phyloP scores from a whole-genome alignment of 2,888 invertebrate species.

The Aelia acuminata region DNA sequence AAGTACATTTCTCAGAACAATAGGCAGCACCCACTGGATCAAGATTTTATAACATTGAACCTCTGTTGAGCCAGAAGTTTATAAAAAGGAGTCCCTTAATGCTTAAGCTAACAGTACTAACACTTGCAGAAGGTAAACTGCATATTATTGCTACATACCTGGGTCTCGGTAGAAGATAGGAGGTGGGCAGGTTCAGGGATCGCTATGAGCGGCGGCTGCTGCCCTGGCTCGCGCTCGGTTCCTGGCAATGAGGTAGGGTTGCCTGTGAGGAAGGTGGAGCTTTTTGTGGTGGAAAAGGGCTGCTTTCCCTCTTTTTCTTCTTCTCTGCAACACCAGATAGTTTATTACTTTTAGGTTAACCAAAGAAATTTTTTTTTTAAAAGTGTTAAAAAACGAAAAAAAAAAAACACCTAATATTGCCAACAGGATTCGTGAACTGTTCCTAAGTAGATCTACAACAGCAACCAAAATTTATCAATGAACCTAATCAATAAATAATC shows the following conservation, averaged over 20 bases:
- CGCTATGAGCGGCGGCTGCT: constrained; percentile 61
- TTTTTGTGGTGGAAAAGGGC: constrained; percentile 90
- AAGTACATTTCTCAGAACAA: too few species aligned
- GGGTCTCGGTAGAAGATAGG: constrained; percentile 78
- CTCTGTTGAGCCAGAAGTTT: too few species aligned
- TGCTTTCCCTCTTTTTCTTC: constrained; percentile 69
- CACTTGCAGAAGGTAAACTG: not conserved
- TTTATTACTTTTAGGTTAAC: constrained; percentile 55
- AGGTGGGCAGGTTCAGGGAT: constrained; percentile 70
- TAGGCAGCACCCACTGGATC: too few species aligned
- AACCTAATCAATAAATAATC: not conserved
- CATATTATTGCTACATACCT: constrained; percentile 70
- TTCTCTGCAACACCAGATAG: constrained; percentile 73
- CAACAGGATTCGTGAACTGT: not conserved
- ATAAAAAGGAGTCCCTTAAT: too few species aligned
- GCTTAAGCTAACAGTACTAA: too few species aligned
- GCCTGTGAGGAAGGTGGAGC: constrained; percentile 76
- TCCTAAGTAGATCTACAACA: not conserved
- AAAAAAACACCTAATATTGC: not conserved
- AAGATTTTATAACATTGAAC: too few species aligned
- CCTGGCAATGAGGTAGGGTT: constrained; percentile 65
- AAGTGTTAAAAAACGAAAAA: too few species aligned
- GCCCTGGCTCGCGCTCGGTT: constrained; percentile 62
- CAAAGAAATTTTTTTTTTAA: too few species aligned
- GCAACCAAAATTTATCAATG: not conserved